Evolutionary conservation across 1,140 invertebrate genomes (phyloP).

Genomic region (Drosophila virilis): DNA sequence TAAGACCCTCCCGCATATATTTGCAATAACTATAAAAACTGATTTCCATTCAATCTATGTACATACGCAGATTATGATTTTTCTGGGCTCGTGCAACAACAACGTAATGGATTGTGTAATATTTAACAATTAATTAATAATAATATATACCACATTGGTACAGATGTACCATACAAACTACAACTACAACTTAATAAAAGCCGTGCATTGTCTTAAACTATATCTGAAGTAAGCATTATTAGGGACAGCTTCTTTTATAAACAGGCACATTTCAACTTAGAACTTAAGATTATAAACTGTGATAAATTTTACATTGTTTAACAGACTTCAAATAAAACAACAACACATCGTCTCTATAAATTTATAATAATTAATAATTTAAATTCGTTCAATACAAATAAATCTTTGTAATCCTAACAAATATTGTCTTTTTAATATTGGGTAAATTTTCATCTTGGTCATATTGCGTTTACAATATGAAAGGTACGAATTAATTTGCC

Average conservation of each 20-base stretch:
- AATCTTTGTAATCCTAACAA: constrained; percentile 66
- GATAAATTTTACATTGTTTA: constrained; percentile 80
- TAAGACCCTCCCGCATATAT: not conserved
- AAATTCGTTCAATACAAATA: constrained; percentile 73
- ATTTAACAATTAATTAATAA: constrained; percentile 44
- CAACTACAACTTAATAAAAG: constrained; percentile 16
- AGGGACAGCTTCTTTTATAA: constrained; percentile 26
- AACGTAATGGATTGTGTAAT: constrained; percentile 69
- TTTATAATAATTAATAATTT: constrained; percentile 73
- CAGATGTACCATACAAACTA: constrained; percentile 8
- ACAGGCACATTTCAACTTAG: constrained; percentile 46
- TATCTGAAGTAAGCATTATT: constrained; percentile 23
- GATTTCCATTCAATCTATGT: not conserved
- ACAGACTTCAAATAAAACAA: constrained; percentile 68
- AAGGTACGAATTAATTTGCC: not conserved
- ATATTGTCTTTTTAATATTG: not conserved
- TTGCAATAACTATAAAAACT: not conserved
- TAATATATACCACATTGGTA: constrained; percentile 24
- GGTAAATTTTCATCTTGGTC: not conserved
- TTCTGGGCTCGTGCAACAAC: constrained; percentile 68
- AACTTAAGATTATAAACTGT: constrained; percentile 76
- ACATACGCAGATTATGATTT: constrained; percentile 19
- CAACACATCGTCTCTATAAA: constrained; percentile 62
- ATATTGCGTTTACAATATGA: not conserved
- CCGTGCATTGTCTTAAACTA: constrained; percentile 46